These are phyloP conservation scores for Oncorhynchus tshawytscha DNA, from an alignment of 2,113 vertebrate genomes.

Conservation along the genomic window DNA sequence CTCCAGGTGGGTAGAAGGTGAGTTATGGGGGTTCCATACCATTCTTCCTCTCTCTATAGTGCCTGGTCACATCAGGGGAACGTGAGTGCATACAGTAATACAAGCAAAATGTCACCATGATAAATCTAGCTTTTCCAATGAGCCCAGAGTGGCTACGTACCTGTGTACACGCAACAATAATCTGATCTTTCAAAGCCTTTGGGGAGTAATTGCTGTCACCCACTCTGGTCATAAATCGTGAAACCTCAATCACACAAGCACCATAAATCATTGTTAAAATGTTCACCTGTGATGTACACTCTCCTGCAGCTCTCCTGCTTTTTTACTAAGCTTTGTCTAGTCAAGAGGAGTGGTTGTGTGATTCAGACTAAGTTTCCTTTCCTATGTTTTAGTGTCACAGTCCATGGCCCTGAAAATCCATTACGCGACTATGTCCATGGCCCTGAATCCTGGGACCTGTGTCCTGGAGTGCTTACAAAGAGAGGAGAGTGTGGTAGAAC, in stretches of 20 bases:
- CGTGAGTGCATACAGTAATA: conserved; percentile 62
- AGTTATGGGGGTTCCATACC: conserved; percentile 5
- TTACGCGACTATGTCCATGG: background rate
- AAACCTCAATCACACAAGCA: conserved; percentile 60
- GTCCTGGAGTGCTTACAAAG: background rate
- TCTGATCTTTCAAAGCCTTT: conserved; percentile 31
- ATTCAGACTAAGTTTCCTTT: background rate
- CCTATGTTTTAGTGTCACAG: background rate
- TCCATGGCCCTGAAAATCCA: background rate
- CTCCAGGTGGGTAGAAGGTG: conserved; percentile 18
- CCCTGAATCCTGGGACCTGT: background rate
- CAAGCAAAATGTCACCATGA: conserved; percentile 75
- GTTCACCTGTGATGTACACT: conserved; percentile 58
- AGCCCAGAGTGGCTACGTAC: conserved; percentile 62
- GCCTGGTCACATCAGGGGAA: conserved; percentile 37
- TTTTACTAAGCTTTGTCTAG: conserved; percentile 52
- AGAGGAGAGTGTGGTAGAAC: background rate
- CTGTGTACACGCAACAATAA: conserved; percentile 35
- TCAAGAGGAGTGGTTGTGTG: background rate
- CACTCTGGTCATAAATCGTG: conserved; percentile 66
- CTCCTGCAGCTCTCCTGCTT: conserved; percentile 28
- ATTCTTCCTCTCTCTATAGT: conserved; percentile 15
- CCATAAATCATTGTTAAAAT: conserved; percentile 73
- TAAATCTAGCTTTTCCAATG: conserved; percentile 73
- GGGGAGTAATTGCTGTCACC: conserved; percentile 74